Evolutionary conservation across 1,140 invertebrate species (phyloP).

Genomic region (Drosophila lacteicornis): DNA sequence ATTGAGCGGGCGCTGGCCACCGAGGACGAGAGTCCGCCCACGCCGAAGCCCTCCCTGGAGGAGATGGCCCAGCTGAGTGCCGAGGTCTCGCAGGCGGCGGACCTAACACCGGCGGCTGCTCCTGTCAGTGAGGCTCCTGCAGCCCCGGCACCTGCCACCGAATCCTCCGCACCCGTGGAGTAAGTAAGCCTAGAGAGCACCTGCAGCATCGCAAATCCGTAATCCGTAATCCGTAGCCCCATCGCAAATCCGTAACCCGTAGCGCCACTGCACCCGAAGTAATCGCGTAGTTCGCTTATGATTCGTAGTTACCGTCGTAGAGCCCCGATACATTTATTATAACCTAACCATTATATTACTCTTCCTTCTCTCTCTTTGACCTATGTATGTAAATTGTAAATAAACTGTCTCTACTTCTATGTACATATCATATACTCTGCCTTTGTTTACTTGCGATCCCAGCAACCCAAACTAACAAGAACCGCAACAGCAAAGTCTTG

Average conservation of each 20-base stretch:
- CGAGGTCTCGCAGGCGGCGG: constrained; percentile 23
- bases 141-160: constrained; percentile 9
- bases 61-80: constrained; percentile 69
- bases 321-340: constrained; percentile 47
- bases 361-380: constrained; percentile 32
- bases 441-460: constrained; percentile 65
- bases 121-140: not conserved
- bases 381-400: constrained; percentile 75
- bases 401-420: constrained; percentile 70
- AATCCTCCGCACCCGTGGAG: constrained; percentile 47
- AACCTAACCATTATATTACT: constrained; percentile 43
- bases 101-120: constrained; percentile 11
- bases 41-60: constrained; percentile 75
- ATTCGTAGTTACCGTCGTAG: constrained; percentile 43
- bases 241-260: constrained; percentile 25
- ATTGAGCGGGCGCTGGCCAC: constrained; percentile 77
- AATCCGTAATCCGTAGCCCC: constrained; percentile 21
- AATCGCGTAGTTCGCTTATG: constrained; percentile 50
- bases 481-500: constrained; percentile 68
- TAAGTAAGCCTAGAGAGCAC: constrained; percentile 59
- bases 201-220: constrained; percentile 35
- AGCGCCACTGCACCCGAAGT: constrained; percentile 53
- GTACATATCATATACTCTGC: constrained; percentile 73
- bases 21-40: constrained; percentile 71
- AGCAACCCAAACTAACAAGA: constrained; percentile 63